These are phyloP conservation scores for Acleris holmiana DNA, from an alignment of 2,888 invertebrate species.

Conservation along the genomic window DNA sequence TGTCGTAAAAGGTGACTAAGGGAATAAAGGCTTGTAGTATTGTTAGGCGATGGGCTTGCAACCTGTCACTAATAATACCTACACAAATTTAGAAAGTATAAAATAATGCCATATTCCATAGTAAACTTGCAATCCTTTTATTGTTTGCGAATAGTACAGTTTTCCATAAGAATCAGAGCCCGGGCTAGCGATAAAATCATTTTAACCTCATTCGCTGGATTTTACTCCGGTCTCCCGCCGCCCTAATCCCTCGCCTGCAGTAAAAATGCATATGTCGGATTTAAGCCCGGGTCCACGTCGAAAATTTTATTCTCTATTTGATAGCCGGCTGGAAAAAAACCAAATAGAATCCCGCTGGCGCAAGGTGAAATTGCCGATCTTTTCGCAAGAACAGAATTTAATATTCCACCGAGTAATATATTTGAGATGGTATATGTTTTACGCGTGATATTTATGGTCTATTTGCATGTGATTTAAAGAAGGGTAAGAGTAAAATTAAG, in stretches of 20 bases:
- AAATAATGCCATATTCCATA: too few relatives aligned
- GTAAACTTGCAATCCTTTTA: not conserved
- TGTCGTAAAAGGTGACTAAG: too few relatives aligned
- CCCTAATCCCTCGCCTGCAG: slow-evolving; percentile 54
- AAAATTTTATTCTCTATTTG: slow-evolving; percentile 46
- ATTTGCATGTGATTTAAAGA: not conserved
- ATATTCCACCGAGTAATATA: slow-evolving; percentile 33
- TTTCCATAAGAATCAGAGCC: slow-evolving; percentile 11
- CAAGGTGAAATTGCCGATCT: slow-evolving; percentile 26
- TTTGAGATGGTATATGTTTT: slow-evolving; percentile 10
- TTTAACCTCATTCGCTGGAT: slow-evolving; percentile 41
- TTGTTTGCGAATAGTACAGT: slow-evolving; percentile 3
- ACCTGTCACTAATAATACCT: too few relatives aligned
- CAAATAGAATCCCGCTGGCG: slow-evolving; percentile 41
- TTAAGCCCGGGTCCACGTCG: slow-evolving; percentile 45
- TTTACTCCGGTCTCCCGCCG: slow-evolving; percentile 44
- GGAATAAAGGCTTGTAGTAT: too few relatives aligned
- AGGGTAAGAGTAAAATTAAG: too few relatives aligned
- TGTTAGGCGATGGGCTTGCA: too few relatives aligned
- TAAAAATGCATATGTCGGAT: slow-evolving; percentile 60
- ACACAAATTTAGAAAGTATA: too few relatives aligned
- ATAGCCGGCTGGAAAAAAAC: slow-evolving; percentile 45
- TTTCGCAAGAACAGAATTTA: slow-evolving; percentile 30
- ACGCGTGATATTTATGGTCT: not conserved
- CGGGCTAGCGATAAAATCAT: slow-evolving; percentile 41